phyloP scores from a whole-genome alignment of 2,797 vertebrate genomes.

The Scarus forsteni region DNA sequence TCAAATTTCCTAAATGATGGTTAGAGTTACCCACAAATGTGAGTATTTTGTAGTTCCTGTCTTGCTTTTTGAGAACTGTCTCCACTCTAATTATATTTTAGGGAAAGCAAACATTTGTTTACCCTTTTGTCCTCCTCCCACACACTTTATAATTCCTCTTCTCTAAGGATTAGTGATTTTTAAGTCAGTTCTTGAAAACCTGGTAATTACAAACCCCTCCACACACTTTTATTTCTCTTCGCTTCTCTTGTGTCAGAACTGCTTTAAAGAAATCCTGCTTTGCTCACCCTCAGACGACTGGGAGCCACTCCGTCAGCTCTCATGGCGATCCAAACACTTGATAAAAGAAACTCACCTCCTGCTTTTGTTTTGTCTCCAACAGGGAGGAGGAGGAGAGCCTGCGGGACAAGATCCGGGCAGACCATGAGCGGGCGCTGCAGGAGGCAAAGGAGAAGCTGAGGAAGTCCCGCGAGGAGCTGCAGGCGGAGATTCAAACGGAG shows the following conservation, averaged over 20 bases:
- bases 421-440: conserved; percentile 96
- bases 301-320: neutral
- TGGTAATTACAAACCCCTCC: too few relatives aligned
- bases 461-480: conserved; percentile 94
- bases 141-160: neutral
- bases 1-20: too few relatives aligned
- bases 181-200: neutral
- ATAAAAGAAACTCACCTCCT: neutral
- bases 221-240: neutral
- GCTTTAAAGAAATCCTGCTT: neutral
- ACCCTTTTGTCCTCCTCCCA: neutral
- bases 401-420: conserved; percentile 96
- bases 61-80: too few relatives aligned
- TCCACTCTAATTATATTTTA: too few relatives aligned
- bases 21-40: too few relatives aligned
- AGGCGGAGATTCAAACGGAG: conserved; percentile 97
- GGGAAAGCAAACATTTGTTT: neutral
- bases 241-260: neutral
- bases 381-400: conserved; percentile 98
- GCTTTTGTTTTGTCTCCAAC: conserved; percentile 10
- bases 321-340: neutral
- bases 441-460: conserved; percentile 98
- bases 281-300: neutral
- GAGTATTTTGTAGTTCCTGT: too few relatives aligned
- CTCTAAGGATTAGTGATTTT: neutral